Conservation (phyloP, 2,113 vertebrate genomes). For the Aegithalos caudatus region DNA sequence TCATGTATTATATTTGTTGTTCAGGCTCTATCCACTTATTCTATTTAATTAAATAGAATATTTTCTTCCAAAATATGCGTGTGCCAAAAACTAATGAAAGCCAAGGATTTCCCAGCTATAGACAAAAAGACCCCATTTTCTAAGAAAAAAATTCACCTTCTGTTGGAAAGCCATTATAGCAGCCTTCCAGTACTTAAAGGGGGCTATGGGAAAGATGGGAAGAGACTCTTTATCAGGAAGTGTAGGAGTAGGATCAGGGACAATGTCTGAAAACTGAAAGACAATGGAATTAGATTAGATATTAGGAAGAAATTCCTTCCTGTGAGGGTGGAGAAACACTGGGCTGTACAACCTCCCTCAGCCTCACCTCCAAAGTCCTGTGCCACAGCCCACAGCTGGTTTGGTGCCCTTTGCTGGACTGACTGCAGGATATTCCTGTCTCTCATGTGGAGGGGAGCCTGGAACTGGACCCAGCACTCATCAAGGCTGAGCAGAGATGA, state of each 20-base stretch:
- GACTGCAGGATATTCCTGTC: background rate
- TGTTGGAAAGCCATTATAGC: background rate
- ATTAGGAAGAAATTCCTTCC: background rate
- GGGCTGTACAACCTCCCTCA: background rate
- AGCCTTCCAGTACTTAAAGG: background rate
- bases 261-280: background rate
- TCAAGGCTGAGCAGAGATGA: background rate
- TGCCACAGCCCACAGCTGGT: background rate
- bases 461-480: background rate
- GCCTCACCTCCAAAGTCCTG: background rate
- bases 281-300: background rate
- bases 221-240: background rate
- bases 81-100: background rate
- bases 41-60: background rate
- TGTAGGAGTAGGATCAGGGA: rapidly evolving
- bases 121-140: background rate
- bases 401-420: background rate
- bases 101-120: background rate
- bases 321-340: background rate
- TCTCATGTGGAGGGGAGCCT: background rate
- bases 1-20: background rate
- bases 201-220: background rate
- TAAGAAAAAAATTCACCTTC: background rate
- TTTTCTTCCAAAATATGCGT: background rate
- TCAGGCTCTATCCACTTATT: background rate